Percentiles rank a stretch among this genome's conserved stretches.
Conservation (phyloP, 2,888 invertebrate species). For the Acanthococcus lagerstroemiae region DNA sequence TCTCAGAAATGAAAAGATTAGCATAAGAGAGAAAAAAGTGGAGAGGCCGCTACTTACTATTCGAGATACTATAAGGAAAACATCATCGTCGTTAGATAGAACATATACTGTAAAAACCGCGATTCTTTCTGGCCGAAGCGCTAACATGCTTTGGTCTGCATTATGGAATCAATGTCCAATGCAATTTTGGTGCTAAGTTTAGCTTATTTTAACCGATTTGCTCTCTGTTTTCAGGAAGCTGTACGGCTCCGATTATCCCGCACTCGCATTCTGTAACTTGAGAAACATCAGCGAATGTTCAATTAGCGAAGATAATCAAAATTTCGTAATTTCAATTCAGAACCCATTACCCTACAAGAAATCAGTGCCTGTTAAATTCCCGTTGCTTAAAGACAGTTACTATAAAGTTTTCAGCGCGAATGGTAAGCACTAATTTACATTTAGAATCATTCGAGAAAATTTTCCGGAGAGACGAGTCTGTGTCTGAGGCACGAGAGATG, state of each 20-base stretch:
- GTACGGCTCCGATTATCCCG: conserved; percentile 32
- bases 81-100: too few relatives aligned
- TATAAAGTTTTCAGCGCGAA: conserved; percentile 33
- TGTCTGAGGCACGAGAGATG: too few relatives aligned
- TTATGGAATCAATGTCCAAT: neutral
- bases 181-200: neutral
- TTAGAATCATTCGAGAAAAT: too few relatives aligned
- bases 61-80: too few relatives aligned
- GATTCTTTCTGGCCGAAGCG: too few relatives aligned
- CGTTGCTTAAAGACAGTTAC: conserved; percentile 24
- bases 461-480: too few relatives aligned
- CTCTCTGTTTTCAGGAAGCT: conserved; percentile 18
- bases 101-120: too few relatives aligned
- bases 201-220: too few relatives aligned
- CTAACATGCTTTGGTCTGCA: too few relatives aligned
- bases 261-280: conserved; percentile 47
- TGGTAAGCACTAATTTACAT: conserved; percentile 29
- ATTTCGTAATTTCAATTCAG: conserved; percentile 65
- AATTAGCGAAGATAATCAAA: conserved; percentile 50
- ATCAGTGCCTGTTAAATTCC: conserved; percentile 27
- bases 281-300: conserved; percentile 69
- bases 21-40: too few relatives aligned
- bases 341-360: conserved; percentile 53
- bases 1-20: too few relatives aligned
- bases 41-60: too few relatives aligned